These are phyloP conservation scores for Lycodopsis pacificus DNA, from an alignment of 2,797 vertebrate genomes.

Conservation along the genomic window DNA sequence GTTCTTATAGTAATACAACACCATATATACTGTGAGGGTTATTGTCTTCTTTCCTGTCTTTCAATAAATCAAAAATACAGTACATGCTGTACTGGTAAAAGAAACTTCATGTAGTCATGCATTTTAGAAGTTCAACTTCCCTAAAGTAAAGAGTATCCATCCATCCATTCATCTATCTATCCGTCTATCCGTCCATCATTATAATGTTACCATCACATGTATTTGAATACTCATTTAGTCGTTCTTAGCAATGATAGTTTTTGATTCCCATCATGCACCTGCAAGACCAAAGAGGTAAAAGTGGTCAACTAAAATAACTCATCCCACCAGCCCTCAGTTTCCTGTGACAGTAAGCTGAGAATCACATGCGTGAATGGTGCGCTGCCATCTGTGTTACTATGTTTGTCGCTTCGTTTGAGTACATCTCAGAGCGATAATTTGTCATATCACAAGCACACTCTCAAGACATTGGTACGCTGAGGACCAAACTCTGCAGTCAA, in stretches of 20 bases:
- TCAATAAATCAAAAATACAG: neutral
- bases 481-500: neutral
- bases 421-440: neutral
- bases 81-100: neutral
- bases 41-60: neutral
- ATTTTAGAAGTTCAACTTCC: neutral
- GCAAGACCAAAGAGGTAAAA: neutral
- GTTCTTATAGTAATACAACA: neutral
- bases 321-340: slow-evolving; percentile 1
- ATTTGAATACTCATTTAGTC: neutral
- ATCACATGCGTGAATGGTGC: neutral
- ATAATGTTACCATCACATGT: neutral
- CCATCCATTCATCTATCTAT: neutral
- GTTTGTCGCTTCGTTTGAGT: neutral
- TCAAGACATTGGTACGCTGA: neutral
- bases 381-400: neutral
- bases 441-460: neutral
- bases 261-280: neutral
- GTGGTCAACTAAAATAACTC: slow-evolving; percentile 12
- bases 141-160: neutral
- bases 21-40: neutral
- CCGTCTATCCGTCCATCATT: neutral
- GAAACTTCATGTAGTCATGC: neutral
- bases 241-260: neutral
- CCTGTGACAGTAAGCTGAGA: neutral